Evolutionary conservation across 1,140 invertebrate species (phyloP), one percentile per base, ranked within the genome.

Genomic region (Manduca sexta): DNA sequence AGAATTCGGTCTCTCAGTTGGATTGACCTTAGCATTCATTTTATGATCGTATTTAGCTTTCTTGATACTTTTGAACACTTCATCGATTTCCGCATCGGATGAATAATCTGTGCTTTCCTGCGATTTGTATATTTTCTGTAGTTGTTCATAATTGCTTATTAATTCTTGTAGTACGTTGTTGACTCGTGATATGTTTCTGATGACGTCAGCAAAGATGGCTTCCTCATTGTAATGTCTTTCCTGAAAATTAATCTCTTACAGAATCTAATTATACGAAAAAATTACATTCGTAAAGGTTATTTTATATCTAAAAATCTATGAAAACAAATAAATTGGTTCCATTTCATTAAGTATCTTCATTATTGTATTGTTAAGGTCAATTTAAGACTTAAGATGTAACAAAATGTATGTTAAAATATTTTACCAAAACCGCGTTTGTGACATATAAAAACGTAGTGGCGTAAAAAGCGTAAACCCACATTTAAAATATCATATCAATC

Each of bases 111-210:
- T 29, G 51, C 41, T 62, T 38, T 67, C 58, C n/a, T 60, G 21
- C 0, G 58, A 52, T 35, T 69, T 62, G 6, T 69, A 71, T 11
- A 64, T 51, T 40, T 60, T 67, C 45, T 75, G 41, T 2, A 71
- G 42, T 37, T 64, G 51, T 53, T 70, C 62, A 55, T 75, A 75
- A 16, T 70, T 74, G 13, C 45, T 60, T 30, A 79, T 56, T 37
- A 79, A 51, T 3, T 71, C 62, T 50, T 73, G 53, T 26, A 79
- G 33, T 40, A 68, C 58, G 31, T 63, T 64, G 52, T 71, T 73
- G 2, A 69, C 67, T 10, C 55, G 16, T 17, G 71, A 57, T 38
- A 76, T 69, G 39, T 79, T 79, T 43, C 62, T 63, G 5, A 70
- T 51, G 35, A 69, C 55, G 34, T 74, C 67, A 8, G 52, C 17